Base-by-base conservation (phyloP, 2,797 vertebrate genomes). In the Bovichtus variegatus region DNA sequence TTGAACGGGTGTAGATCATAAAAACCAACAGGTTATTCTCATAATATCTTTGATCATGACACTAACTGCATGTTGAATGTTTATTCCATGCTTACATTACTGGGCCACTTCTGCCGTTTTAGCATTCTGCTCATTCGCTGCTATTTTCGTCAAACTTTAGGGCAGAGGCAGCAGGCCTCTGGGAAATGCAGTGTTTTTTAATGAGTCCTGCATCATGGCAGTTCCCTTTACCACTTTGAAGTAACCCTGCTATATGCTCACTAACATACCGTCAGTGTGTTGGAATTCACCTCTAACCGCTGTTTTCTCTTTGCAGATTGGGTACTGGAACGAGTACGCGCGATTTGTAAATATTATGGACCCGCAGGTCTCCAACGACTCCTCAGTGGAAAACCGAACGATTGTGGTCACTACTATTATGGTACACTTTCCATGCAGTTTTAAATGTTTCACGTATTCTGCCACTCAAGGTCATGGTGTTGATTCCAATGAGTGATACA, bases 321-420 rank as follows among this genome's bases (percentile, higher is more conserved):
- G 98, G 82, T 98, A 98, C 93, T 99, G 98, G 98, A 99, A 99
- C 80, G 98, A 99, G 84, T 99, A 97, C 93, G 94, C 97, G 80
- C 96, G 97, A 87, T 99, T 99, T 95, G 98, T 99, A 94, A 97
- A 98, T 94, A 96, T 97, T 86, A 95, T 97, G 83, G 98, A 99
- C 91, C 96, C 95, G 87, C 96, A 97, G 92, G 95, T 95, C 95
- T 94, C 95, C 94, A 99, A 99, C 93, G 97, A 99, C 80, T 96
- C 97, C 29, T 99, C 98, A 79, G 95, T 98, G 94, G 98, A 99
- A 96, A 99, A 99, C 91, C 96, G 98, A 95, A 99, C 98, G 84
- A 99, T 99, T 91, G 97, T 99, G 90, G 98, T 99, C 93, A 99
- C 98, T 92, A 99, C 98, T 93, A 99, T 99, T 96, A 96, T 99